These are phyloP conservation scores for Nicator chloris DNA, from an alignment of 2,113 vertebrate species.

Conservation along the genomic window DNA sequence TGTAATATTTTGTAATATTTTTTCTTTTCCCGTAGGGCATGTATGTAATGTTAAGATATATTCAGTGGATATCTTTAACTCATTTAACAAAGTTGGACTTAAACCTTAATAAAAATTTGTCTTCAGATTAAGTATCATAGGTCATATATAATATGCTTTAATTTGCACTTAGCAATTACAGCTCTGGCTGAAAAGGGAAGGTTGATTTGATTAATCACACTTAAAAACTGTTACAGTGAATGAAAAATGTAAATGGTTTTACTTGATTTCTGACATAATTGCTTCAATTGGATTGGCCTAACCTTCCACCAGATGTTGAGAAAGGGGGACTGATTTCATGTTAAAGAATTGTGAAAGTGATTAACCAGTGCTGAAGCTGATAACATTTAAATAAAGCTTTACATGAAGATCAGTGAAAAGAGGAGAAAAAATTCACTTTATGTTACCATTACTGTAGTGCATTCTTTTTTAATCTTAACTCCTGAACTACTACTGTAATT, in stretches of 20 bases:
- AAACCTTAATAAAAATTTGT: slow-evolving; percentile 55
- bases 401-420: slow-evolving; percentile 29
- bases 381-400: slow-evolving; percentile 55
- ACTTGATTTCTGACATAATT: slow-evolving; percentile 69
- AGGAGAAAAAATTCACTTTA: slow-evolving; percentile 1
- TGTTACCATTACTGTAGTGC: neutral
- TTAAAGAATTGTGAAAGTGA: slow-evolving; percentile 67
- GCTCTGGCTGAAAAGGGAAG: slow-evolving; percentile 52
- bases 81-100: slow-evolving; percentile 52
- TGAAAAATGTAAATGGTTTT: slow-evolving; percentile 50
- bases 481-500: neutral
- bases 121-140: slow-evolving; percentile 39
- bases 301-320: slow-evolving; percentile 33
- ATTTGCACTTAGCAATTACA: slow-evolving; percentile 72
- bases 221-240: slow-evolving; percentile 57
- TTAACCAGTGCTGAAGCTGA: slow-evolving; percentile 36
- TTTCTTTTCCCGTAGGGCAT: neutral
- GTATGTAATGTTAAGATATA: neutral
- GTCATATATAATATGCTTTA: slow-evolving; percentile 63
- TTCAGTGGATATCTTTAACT: slow-evolving; percentile 23
- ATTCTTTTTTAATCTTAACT: neutral
- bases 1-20: neutral
- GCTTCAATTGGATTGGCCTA: slow-evolving; percentile 60
- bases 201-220: slow-evolving; percentile 77
- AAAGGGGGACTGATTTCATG: slow-evolving; percentile 41